Conservation (phyloP, 2,797 vertebrate species). For the Echeneis naucrates region DNA sequence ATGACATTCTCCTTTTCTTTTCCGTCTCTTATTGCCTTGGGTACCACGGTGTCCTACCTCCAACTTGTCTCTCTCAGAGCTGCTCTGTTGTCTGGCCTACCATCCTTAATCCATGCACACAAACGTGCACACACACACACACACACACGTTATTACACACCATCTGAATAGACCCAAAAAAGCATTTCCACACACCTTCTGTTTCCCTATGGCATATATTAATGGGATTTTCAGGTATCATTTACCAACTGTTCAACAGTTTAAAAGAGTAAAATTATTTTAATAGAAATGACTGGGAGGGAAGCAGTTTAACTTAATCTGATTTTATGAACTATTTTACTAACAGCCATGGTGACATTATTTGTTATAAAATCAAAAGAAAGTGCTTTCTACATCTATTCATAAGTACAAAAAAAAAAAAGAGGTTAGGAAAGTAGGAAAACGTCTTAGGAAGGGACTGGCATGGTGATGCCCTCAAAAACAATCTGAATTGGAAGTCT, state of each 20-base stretch:
- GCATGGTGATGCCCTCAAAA: neutral
- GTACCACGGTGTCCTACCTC: slow-evolving; percentile 46
- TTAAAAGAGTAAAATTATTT: slow-evolving; percentile 36
- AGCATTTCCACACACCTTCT: slow-evolving; percentile 50
- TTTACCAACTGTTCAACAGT: slow-evolving; percentile 39
- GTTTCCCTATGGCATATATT: slow-evolving; percentile 48
- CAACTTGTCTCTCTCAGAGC: slow-evolving; percentile 35
- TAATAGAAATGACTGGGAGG: slow-evolving; percentile 29
- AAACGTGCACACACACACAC: neutral
- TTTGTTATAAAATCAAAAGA: slow-evolving; percentile 4
- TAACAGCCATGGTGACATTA: slow-evolving; percentile 13
- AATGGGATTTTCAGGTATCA: slow-evolving; percentile 54
- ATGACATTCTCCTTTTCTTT: slow-evolving; percentile 51
- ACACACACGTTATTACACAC: slow-evolving; percentile 17
- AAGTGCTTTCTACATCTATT: neutral
- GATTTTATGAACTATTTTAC: slow-evolving; percentile 20
- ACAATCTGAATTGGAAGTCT: neutral
- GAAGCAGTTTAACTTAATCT: slow-evolving; percentile 31
- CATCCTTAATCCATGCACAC: slow-evolving; percentile 50
- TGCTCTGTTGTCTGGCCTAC: slow-evolving; percentile 31
- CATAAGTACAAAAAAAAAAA: neutral
- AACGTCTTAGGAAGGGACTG: neutral
- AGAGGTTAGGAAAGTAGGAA: neutral
- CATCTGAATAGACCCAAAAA: slow-evolving; percentile 41
- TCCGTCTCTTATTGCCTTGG: slow-evolving; percentile 50